phyloP scores from a whole-genome alignment of 2,113 vertebrate genomes.

The Aphyosemion australe region DNA sequence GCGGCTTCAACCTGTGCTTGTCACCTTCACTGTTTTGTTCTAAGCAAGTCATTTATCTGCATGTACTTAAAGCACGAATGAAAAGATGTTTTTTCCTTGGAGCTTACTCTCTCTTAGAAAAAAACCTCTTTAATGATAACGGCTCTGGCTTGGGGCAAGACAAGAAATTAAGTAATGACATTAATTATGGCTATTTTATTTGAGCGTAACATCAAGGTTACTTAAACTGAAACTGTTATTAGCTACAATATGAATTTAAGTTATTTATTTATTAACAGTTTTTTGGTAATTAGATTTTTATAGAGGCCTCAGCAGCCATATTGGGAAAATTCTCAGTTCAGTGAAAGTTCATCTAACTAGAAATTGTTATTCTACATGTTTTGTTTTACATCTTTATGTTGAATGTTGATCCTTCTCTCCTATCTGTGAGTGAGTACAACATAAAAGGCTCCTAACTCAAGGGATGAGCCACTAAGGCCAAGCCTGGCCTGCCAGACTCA shows the following conservation, averaged over 20 bases:
- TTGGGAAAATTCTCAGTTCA: too few species aligned
- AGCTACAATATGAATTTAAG: background rate
- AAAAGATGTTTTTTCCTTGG: background rate
- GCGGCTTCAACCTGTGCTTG: background rate
- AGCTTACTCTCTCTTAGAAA: background rate
- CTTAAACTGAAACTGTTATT: background rate
- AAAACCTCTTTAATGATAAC: background rate
- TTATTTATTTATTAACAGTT: background rate
- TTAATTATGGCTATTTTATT: background rate
- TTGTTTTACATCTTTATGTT: too few species aligned
- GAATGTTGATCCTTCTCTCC: too few species aligned
- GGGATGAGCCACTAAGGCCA: too few species aligned
- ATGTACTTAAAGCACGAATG: background rate
- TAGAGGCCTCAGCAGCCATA: background rate
- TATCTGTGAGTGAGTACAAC: too few species aligned
- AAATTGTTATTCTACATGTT: too few species aligned
- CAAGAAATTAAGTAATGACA: background rate
- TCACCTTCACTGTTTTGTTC: background rate
- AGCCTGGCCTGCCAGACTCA: too few species aligned
- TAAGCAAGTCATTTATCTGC: background rate
- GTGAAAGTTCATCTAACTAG: too few species aligned
- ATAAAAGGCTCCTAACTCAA: too few species aligned
- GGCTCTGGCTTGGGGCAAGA: background rate
- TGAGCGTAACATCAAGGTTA: background rate
- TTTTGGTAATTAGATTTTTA: background rate